These are phyloP conservation scores for Drosophila watanabei DNA, from an alignment of 1,140 invertebrate species.

Conservation along the genomic window DNA sequence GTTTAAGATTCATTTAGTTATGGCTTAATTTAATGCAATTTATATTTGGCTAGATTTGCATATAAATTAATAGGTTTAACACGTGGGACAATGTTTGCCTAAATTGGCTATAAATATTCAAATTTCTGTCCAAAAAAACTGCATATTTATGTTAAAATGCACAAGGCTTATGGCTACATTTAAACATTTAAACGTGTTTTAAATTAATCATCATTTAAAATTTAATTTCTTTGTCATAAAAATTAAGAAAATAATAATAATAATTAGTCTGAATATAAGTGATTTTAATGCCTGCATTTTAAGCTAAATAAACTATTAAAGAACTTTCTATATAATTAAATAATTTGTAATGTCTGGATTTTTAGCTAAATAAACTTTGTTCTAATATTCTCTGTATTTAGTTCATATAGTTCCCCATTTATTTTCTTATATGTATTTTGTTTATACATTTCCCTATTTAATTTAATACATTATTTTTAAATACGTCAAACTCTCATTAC, in stretches of 20 bases:
- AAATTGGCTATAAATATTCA: not conserved
- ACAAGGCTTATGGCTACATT: not conserved
- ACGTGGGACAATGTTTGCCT: not conserved
- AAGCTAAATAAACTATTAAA: too few species aligned
- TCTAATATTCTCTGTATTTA: not conserved
- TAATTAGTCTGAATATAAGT: not conserved
- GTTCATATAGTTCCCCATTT: not conserved
- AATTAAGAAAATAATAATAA: not conserved
- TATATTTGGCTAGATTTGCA: not conserved
- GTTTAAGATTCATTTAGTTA: not conserved
- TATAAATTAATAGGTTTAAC: conserved; percentile 2
- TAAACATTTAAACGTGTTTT: not conserved
- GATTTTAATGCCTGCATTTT: too few species aligned
- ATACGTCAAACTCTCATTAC: not conserved
- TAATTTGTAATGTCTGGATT: not conserved
- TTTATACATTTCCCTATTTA: not conserved
- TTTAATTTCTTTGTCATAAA: not conserved
- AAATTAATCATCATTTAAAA: not conserved
- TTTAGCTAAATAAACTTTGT: too few species aligned
- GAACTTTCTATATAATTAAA: not conserved
- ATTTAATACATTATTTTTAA: not conserved
- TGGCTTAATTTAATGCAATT: not conserved
- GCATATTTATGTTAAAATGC: not conserved
- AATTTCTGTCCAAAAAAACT: not conserved
- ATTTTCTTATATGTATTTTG: not conserved